Percentiles rank a stretch among this genome's conserved stretches.
Evolutionary conservation across 2,797 vertebrate genomes (phyloP).

Genomic region (Tiaroga cobitis): DNA sequence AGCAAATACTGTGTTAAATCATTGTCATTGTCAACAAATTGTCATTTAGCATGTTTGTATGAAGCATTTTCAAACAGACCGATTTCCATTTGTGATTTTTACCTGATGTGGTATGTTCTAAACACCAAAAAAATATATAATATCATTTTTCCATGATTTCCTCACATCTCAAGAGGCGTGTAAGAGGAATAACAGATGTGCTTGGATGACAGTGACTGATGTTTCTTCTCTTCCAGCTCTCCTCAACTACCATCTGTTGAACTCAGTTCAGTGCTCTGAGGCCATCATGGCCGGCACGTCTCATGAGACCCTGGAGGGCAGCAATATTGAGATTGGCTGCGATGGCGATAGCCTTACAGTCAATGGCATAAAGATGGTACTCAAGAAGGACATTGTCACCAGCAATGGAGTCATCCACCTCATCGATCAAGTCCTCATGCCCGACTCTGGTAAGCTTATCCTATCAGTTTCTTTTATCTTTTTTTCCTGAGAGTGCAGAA

Average conservation of each 20-base stretch:
- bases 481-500: background rate
- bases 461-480: background rate
- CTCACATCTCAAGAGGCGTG: constrained; percentile 9
- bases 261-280: constrained; percentile 94
- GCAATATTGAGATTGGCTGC: constrained; percentile 90
- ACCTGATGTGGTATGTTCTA: background rate
- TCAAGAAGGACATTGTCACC: constrained; percentile 93
- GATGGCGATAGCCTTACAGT: constrained; percentile 93
- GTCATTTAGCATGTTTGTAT: background rate
- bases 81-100: background rate
- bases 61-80: background rate
- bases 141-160: constrained; percentile 8
- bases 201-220: background rate
- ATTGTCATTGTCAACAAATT: too few species aligned
- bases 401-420: constrained; percentile 95
- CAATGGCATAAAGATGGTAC: constrained; percentile 94
- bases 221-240: constrained; percentile 79
- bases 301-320: constrained; percentile 92
- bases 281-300: constrained; percentile 88
- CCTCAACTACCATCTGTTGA: constrained; percentile 90
- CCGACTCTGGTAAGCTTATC: constrained; percentile 88
- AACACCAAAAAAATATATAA: background rate
- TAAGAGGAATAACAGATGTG: constrained; percentile 40
- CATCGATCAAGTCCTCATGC: constrained; percentile 91
- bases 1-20: background rate